Percentiles rank a stretch among this genome's conserved stretches.
These are phyloP conservation scores for Mamestra brassicae DNA, from an alignment of 2,888 invertebrate genomes.

Conservation along the genomic window DNA sequence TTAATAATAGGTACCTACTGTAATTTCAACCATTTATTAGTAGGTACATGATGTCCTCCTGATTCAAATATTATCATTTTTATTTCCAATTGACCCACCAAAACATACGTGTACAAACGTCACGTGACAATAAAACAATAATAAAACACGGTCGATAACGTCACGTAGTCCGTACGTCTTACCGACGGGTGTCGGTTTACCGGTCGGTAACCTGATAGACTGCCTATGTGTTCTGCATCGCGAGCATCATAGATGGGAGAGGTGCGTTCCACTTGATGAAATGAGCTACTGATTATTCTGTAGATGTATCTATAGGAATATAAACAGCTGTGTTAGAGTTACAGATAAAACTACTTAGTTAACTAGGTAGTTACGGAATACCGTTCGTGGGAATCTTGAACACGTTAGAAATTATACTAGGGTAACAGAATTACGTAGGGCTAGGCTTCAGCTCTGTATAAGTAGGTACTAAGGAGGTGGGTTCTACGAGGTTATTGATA, in stretches of 20 bases:
- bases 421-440: too few relatives aligned
- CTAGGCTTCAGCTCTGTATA: neutral
- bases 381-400: neutral
- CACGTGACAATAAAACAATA: constrained; percentile 28
- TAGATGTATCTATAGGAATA: neutral
- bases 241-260: constrained; percentile 18
- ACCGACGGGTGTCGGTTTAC: constrained; percentile 37
- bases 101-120: neutral
- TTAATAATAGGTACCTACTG: too few relatives aligned
- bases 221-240: constrained; percentile 51
- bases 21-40: too few relatives aligned
- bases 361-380: too few relatives aligned
- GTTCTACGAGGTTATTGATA: too few relatives aligned
- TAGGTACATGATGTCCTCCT: too few relatives aligned
- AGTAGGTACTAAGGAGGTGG: too few relatives aligned
- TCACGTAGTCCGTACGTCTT: constrained; percentile 42
- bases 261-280: neutral
- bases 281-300: constrained; percentile 34
- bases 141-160: constrained; percentile 17
- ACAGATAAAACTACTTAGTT: too few relatives aligned
- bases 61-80: too few relatives aligned
- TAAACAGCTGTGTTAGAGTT: neutral
- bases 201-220: constrained; percentile 51
- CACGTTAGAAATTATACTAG: neutral
- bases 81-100: too few relatives aligned